Evolutionary conservation across 2,113 vertebrate species (phyloP), one percentile per base, ranked within the genome.

Genomic region (Spilogale gracilis): DNA sequence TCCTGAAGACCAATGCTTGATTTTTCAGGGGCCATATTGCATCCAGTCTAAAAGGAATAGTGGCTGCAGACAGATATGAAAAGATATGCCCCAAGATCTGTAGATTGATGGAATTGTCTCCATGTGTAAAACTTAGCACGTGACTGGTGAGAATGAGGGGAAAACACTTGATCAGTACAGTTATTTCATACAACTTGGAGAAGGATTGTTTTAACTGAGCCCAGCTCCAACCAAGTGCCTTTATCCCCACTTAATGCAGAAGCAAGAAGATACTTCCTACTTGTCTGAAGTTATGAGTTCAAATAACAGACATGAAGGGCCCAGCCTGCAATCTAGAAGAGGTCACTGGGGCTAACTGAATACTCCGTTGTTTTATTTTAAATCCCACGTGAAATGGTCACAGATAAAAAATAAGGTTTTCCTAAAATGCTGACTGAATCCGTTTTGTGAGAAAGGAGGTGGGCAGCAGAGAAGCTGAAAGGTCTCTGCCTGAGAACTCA

Each of bases 371-470:
- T 61, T 56, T 12, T 30, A 91, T 63, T 96, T 89, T 90, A 52
- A 86, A 87, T 45, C 12, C 60, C 16, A 50, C 48, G 50, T 74
- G 50, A 95, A 96, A 74, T 27, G 52, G 73, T 81, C 61, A 83
- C 6, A 1, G 54, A 54, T 93, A 25, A 92, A 92, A 96, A 89
- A 91, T 58, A 78, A 82, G 60, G 17, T 73, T 84, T 93, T 90
- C 23, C 27, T 79, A 87, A 97, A 95, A 60, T 11, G 63, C 80
- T 97, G 94, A 84, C 83, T 85, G 79, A 82, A 89, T 89, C 73
- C 30, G 2, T 56, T 87, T 80, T 20, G 54, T 7, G 10, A 21
- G 45, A 16, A 84, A 84, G 23, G 14, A 13, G 48, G 6, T 52
- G 32, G 86, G 56, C 79, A 52, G 38, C 61, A 52, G n/a, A 79